Conservation (phyloP, 1,140 invertebrate genomes). For the Pteromalus puparum region DNA sequence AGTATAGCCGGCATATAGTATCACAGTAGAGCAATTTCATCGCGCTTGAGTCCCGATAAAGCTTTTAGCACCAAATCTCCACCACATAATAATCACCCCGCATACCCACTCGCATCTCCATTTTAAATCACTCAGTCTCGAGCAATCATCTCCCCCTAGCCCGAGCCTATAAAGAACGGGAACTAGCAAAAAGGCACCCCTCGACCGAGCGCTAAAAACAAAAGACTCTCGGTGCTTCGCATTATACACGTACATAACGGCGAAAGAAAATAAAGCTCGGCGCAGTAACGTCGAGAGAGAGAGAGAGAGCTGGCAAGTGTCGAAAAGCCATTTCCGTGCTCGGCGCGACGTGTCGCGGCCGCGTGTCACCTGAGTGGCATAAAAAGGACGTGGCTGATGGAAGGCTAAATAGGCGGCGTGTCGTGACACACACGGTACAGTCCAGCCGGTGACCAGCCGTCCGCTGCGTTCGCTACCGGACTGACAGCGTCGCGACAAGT, state of each 20-base stretch:
- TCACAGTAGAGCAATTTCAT: neutral
- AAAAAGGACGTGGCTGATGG: slow-evolving; percentile 66
- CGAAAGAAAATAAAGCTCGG: slow-evolving; percentile 34
- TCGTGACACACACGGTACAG: slow-evolving; percentile 60
- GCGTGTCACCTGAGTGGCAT: slow-evolving; percentile 63
- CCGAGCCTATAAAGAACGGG: neutral
- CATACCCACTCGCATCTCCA: neutral
- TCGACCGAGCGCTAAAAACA: neutral
- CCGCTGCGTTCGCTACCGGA: slow-evolving; percentile 55
- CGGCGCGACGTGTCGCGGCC: slow-evolving; percentile 2
- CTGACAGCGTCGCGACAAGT: slow-evolving; percentile 68
- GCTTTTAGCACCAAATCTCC: neutral
- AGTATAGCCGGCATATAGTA: too few relatives aligned
- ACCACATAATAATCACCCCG: neutral
- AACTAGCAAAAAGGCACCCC: neutral
- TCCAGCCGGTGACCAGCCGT: slow-evolving; percentile 60
- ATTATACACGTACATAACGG: neutral
- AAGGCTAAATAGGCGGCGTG: slow-evolving; percentile 67
- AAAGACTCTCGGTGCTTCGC: too few relatives aligned
- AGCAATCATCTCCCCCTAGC: neutral
- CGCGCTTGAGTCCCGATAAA: neutral
- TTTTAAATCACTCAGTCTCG: slow-evolving; percentile 8
- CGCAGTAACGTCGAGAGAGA: neutral
- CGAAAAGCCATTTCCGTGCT: slow-evolving; percentile 60
- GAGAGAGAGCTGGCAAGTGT: slow-evolving; percentile 45